These are phyloP conservation scores for Cantharis lateralis DNA, from an alignment of 2,888 invertebrate species.

Conservation along the genomic window DNA sequence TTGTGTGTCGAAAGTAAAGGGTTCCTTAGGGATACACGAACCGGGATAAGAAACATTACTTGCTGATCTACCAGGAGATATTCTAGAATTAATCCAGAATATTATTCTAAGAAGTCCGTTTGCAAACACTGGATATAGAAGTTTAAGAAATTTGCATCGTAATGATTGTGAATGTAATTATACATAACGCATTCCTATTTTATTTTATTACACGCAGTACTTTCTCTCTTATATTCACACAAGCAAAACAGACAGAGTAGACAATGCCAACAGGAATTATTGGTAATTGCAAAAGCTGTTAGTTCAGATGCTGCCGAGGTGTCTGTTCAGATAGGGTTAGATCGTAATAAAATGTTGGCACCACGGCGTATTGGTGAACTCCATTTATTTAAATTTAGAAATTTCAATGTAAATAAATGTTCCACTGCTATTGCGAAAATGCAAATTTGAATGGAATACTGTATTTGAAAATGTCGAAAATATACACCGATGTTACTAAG, in stretches of 20 bases:
- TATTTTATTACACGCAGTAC: constrained; percentile 31
- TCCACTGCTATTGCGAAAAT: constrained; percentile 27
- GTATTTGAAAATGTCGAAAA: constrained; percentile 23
- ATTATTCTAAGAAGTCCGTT: constrained; percentile 53
- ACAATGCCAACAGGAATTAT: constrained; percentile 20
- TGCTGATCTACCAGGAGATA: constrained; percentile 54
- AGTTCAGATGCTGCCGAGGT: constrained; percentile 48
- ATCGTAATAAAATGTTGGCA: constrained; percentile 50
- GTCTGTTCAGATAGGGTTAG: constrained; percentile 48
- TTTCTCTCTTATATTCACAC: constrained; percentile 34
- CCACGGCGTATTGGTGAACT: constrained; percentile 45
- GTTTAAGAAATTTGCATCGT: constrained; percentile 56
- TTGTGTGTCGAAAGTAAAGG: constrained; percentile 51
- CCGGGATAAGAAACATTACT: constrained; percentile 50
- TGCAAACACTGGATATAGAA: constrained; percentile 53
- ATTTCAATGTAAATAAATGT: constrained; percentile 52
- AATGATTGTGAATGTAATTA: constrained; percentile 54
- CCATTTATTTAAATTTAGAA: constrained; percentile 51
- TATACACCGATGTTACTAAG: constrained; percentile 8
- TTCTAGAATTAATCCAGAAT: constrained; percentile 54
- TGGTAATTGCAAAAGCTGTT: constrained; percentile 28
- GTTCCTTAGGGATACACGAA: constrained; percentile 46
- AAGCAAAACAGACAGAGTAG: constrained; percentile 20
- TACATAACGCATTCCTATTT: constrained; percentile 43
- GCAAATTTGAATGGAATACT: constrained; percentile 24